phyloP scores from a whole-genome alignment of 1,140 invertebrate species.

The Odontomachus brunneus region DNA sequence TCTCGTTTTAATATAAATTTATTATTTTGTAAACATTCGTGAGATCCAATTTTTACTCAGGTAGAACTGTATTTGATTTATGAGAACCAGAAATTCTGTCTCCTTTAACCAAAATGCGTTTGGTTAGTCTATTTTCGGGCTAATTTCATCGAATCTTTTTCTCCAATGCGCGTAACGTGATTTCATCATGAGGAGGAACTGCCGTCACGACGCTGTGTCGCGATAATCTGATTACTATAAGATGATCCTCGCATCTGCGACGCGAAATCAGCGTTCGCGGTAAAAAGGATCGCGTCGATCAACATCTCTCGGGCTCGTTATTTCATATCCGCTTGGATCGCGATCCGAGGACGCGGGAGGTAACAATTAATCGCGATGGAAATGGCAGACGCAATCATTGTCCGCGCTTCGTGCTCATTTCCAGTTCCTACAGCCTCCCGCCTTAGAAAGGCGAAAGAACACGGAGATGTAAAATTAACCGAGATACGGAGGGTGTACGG shows the following conservation, averaged over 20 bases:
- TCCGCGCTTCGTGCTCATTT: conserved; percentile 24
- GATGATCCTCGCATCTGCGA: no score
- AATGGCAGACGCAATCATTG: conserved; percentile 37
- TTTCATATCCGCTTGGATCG: conserved; percentile 16
- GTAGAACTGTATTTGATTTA: no score
- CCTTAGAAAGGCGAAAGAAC: neutral
- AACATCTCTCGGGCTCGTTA: neutral
- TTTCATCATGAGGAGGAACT: neutral
- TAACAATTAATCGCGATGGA: conserved; percentile 27
- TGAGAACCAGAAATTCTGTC: no score
- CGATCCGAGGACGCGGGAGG: neutral
- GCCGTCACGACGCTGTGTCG: neutral
- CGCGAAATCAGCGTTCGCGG: no score
- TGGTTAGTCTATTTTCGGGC: no score
- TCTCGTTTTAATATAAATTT: no score
- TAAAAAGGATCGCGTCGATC: conserved; percentile 15
- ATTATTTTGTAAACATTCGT: no score
- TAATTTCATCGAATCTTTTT: no score
- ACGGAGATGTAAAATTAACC: conserved; percentile 61
- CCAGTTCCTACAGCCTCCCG: neutral
- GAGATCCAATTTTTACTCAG: no score
- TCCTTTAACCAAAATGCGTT: no score
- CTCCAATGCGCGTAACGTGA: neutral
- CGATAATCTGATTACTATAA: no score
- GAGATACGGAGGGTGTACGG: conserved; percentile 1